Percentiles rank a stretch among this genome's conserved stretches.
phyloP scores from a whole-genome alignment of 2,888 invertebrate genomes.

The Megamerina dolium region DNA sequence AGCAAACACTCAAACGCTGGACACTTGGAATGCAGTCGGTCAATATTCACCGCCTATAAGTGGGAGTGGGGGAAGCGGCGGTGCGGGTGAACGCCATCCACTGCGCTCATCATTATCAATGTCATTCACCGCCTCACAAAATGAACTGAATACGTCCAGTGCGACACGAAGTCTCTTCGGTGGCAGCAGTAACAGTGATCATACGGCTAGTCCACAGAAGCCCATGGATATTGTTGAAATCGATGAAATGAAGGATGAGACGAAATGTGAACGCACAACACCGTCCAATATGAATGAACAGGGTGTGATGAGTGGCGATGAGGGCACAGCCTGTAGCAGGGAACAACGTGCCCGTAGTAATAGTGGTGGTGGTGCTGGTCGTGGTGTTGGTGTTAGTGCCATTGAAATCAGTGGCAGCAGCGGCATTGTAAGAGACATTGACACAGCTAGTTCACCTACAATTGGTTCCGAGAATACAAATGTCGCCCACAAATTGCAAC shows the following conservation, averaged over 20 bases:
- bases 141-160: constrained; percentile 19
- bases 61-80: too few species aligned
- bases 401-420: constrained; percentile 7
- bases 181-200: constrained; percentile 42
- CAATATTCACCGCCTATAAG: constrained; percentile 41
- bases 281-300: constrained; percentile 23
- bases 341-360: not conserved
- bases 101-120: constrained; percentile 39
- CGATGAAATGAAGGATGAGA: constrained; percentile 33
- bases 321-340: constrained; percentile 16
- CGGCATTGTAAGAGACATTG: constrained; percentile 14
- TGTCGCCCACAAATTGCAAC: constrained; percentile 39
- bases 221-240: constrained; percentile 40
- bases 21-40: constrained; percentile 39
- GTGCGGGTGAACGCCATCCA: constrained; percentile 25
- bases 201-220: constrained; percentile 38
- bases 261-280: constrained; percentile 35
- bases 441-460: constrained; percentile 36
- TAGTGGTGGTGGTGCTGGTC: constrained; percentile 16
- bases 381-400: constrained; percentile 4
- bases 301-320: constrained; percentile 13
- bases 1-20: constrained; percentile 39
- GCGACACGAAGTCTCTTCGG: constrained; percentile 24
- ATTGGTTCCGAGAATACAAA: constrained; percentile 39
- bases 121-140: constrained; percentile 25